Conservation (phyloP, 2,888 invertebrate species). For the Oithona nana region DNA sequence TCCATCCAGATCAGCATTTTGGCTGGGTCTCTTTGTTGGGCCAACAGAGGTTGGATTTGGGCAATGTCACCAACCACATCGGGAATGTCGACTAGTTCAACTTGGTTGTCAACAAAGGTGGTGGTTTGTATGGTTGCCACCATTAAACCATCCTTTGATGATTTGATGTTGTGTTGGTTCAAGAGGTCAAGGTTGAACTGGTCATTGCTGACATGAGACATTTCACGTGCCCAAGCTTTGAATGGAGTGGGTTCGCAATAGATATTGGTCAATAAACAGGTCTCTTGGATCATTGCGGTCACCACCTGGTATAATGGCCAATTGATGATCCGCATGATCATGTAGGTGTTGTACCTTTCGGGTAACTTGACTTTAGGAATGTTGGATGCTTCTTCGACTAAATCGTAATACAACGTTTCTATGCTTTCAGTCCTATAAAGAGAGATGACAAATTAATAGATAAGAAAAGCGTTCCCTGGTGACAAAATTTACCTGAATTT, state of each 20-base stretch:
- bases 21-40: background rate
- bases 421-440: no score
- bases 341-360: background rate
- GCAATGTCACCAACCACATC: background rate
- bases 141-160: background rate
- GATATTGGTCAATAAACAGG: background rate
- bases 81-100: constrained; percentile 4
- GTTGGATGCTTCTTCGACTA: no score
- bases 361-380: background rate
- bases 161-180: background rate
- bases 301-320: background rate
- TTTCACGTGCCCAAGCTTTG: background rate
- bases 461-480: no score
- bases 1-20: constrained; percentile 9
- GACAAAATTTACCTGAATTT: no score
- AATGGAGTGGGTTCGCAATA: background rate
- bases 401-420: no score
- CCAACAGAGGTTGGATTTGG: background rate
- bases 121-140: background rate
- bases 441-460: no score
- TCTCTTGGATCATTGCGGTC: background rate
- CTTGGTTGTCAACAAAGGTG: background rate
- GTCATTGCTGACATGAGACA: background rate
- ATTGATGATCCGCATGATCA: background rate
- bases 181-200: background rate